A percentile compares a stretch with the other conserved stretches of the same genome.
These are phyloP conservation scores for Hypotaenidia philippensis DNA, from an alignment of 2,797 vertebrate species.

Conservation along the genomic window DNA sequence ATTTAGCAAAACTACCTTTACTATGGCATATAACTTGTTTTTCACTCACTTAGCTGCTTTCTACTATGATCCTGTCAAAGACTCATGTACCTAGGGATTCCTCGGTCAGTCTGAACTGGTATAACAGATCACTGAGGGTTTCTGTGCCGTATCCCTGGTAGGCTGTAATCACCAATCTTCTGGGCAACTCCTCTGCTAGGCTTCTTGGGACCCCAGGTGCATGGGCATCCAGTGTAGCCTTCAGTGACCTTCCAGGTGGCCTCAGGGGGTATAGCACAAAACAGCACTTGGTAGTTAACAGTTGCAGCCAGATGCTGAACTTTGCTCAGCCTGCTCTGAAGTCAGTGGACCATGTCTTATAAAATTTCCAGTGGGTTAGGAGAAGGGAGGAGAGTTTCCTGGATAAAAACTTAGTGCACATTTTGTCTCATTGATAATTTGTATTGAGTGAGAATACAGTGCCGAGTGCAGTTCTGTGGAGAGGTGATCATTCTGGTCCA, in stretches of 20 bases:
- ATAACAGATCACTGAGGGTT: background rate
- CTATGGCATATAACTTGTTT: background rate
- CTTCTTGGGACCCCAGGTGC: background rate
- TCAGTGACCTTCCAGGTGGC: background rate
- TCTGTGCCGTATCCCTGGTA: rapidly evolving
- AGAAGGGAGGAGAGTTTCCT: background rate
- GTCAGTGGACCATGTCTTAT: background rate
- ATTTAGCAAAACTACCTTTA: background rate
- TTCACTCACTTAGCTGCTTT: background rate
- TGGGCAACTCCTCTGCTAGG: background rate
- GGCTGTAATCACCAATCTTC: background rate
- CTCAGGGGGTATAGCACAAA: background rate
- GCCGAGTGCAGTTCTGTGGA: background rate
- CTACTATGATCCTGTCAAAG: background rate
- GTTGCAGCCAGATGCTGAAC: background rate
- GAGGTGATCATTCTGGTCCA: background rate
- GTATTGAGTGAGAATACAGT: background rate
- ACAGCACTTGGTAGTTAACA: background rate
- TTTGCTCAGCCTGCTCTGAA: background rate
- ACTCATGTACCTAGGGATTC: background rate
- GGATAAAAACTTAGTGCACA: background rate
- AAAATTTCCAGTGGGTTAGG: background rate
- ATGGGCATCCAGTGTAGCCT: background rate
- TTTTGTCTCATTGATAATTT: background rate
- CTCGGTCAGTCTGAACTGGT: background rate